A percentile compares a stretch with the other conserved stretches of the same genome.
These are phyloP conservation scores for Nymphalis polychloros DNA, from an alignment of 2,888 invertebrate species.

Conservation along the genomic window DNA sequence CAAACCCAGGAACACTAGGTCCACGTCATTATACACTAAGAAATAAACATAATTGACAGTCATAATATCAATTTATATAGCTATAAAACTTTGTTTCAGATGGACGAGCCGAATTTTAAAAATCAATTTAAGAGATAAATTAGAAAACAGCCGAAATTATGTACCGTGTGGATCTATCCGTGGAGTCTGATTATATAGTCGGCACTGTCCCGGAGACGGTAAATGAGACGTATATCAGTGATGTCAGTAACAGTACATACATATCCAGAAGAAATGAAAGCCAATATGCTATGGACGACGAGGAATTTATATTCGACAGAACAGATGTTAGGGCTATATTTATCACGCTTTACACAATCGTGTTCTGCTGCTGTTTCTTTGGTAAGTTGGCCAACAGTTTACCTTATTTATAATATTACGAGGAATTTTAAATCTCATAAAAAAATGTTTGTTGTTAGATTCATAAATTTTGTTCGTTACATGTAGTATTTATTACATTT, in stretches of 20 bases:
- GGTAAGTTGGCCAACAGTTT: conserved; percentile 82
- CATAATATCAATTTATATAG: too few relatives aligned
- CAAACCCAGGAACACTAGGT: too few relatives aligned
- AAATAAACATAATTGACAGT: background rate
- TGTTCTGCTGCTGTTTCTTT: conserved; percentile 91
- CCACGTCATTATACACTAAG: too few relatives aligned
- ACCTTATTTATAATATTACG: conserved; percentile 19
- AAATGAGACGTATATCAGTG: conserved; percentile 50
- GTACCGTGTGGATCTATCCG: conserved; percentile 55
- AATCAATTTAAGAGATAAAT: conserved; percentile 24
- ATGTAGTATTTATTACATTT: too few relatives aligned
- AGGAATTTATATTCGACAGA: conserved; percentile 89
- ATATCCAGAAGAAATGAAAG: conserved; percentile 55
- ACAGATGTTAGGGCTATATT: conserved; percentile 87
- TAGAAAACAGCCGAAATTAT: conserved; percentile 50
- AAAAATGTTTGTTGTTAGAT: background rate
- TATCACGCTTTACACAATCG: conserved; percentile 88
- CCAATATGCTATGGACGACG: conserved; percentile 57
- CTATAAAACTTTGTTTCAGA: conserved; percentile 53
- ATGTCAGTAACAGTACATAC: conserved; percentile 37
- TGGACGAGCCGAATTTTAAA: conserved; percentile 42
- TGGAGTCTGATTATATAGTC: conserved; percentile 53
- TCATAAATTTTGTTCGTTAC: too few relatives aligned
- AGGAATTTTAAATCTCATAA: background rate
- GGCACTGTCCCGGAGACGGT: conserved; percentile 47